Conservation (phyloP, 2,797 vertebrate genomes). For the Lates japonicus region DNA sequence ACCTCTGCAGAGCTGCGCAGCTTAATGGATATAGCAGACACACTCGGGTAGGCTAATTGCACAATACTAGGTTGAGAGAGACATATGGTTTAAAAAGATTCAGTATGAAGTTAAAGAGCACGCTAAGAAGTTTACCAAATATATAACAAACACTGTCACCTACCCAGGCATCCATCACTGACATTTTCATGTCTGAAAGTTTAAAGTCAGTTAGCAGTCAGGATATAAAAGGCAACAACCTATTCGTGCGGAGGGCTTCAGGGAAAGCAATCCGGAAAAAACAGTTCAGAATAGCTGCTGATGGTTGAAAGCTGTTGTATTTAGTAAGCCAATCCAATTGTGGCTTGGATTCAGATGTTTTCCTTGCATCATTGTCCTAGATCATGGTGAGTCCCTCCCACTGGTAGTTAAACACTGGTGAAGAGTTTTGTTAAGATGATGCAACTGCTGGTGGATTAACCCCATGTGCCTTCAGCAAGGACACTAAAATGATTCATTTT, state of each 20-base stretch:
- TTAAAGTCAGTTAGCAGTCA: constrained; percentile 36
- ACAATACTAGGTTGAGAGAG: constrained; percentile 73
- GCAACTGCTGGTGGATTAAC: constrained; percentile 44
- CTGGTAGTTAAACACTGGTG: constrained; percentile 43
- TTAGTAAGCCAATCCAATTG: constrained; percentile 54
- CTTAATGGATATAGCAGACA: constrained; percentile 82
- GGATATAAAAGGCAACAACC: constrained; percentile 46
- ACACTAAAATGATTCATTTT: constrained; percentile 25
- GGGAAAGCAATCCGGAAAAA: constrained; percentile 53
- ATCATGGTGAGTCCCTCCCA: constrained; percentile 41
- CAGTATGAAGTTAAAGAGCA: constrained; percentile 37
- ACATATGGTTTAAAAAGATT: constrained; percentile 59
- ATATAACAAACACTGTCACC: constrained; percentile 39
- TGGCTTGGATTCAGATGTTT: constrained; percentile 61
- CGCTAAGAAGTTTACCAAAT: constrained; percentile 53
- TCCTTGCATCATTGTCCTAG: constrained; percentile 58
- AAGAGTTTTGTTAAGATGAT: constrained; percentile 50
- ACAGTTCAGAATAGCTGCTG: constrained; percentile 54
- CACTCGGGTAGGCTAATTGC: constrained; percentile 70
- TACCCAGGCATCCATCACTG: constrained; percentile 4
- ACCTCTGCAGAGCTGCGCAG: constrained; percentile 68
- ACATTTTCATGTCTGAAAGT: constrained; percentile 32
- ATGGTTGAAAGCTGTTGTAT: constrained; percentile 62
- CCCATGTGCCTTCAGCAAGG: constrained; percentile 14
- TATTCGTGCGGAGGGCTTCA: constrained; percentile 30